Percentiles rank a stretch among this genome's conserved stretches.
These are phyloP conservation scores for Catocala sponsa DNA, from an alignment of 2,888 invertebrate genomes.

Conservation along the genomic window DNA sequence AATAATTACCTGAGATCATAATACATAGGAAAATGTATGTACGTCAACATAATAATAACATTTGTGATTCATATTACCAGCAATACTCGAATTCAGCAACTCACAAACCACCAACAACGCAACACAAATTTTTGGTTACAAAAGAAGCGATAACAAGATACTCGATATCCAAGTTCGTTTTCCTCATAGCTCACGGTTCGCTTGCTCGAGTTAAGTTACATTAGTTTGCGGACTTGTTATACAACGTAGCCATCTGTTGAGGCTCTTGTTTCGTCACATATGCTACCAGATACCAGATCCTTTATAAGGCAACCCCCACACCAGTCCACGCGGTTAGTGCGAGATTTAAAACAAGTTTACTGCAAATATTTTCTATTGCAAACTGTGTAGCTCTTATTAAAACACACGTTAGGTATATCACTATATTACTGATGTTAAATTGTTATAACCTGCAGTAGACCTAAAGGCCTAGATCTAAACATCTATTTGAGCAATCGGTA, in stretches of 20 bases:
- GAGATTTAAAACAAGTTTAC: background rate
- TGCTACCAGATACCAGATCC: constrained; percentile 46
- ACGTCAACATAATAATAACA: too few species aligned
- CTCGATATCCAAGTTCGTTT: constrained; percentile 21
- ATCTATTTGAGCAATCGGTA: too few species aligned
- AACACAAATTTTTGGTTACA: background rate
- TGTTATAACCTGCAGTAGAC: too few species aligned
- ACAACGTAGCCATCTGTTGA: constrained; percentile 59
- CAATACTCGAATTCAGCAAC: too few species aligned
- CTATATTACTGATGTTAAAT: too few species aligned
- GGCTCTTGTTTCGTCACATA: constrained; percentile 65
- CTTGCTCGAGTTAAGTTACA: constrained; percentile 48
- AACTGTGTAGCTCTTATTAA: too few species aligned
- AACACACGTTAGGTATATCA: too few species aligned
- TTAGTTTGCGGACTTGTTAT: constrained; percentile 37
- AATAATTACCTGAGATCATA: too few species aligned
- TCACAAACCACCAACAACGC: background rate
- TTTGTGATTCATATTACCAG: too few species aligned
- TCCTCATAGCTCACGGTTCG: constrained; percentile 51
- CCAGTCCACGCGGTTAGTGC: background rate
- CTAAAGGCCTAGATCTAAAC: too few species aligned
- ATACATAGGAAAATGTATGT: too few species aligned
- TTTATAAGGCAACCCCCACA: constrained; percentile 14
- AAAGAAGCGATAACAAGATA: background rate
- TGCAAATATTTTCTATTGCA: too few species aligned